These are phyloP conservation scores for Capreolus pygargus DNA, from an alignment of 2,113 vertebrate species.

Conservation along the genomic window DNA sequence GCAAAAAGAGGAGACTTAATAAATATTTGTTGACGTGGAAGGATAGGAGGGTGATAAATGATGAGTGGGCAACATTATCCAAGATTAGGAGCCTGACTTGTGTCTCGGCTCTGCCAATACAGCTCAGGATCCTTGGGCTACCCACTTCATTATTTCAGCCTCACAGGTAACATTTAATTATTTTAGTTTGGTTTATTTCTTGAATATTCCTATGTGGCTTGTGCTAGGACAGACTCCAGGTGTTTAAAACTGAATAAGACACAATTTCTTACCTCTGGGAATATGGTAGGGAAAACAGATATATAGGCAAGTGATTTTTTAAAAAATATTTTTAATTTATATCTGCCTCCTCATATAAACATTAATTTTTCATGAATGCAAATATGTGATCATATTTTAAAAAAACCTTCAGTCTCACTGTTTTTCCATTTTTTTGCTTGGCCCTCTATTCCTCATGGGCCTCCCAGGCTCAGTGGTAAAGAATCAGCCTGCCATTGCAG, in stretches of 20 bases:
- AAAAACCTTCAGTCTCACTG: not conserved
- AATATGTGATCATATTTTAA: not conserved
- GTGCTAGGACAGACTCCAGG: not conserved
- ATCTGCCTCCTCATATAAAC: not conserved
- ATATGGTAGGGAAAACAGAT: not conserved
- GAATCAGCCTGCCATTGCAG: not conserved
- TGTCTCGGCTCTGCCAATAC: not conserved
- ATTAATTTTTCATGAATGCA: not conserved
- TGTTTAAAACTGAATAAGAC: not conserved
- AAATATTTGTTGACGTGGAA: constrained; percentile 32
- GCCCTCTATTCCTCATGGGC: not conserved
- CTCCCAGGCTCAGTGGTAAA: not conserved
- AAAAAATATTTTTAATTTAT: constrained; percentile 10
- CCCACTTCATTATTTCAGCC: not conserved
- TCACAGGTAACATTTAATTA: not conserved
- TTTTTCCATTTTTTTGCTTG: not conserved
- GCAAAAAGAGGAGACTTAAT: not conserved
- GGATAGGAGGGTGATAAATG: not conserved
- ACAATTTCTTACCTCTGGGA: not conserved
- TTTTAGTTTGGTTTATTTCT: not conserved
- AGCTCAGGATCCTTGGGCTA: not conserved
- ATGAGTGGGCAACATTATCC: not conserved
- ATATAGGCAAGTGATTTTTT: not conserved
- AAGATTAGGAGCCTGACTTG: not conserved
- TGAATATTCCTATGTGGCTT: not conserved